phyloP scores from a whole-genome alignment of 2,888 invertebrate species.

The Dioctria rufipes region DNA sequence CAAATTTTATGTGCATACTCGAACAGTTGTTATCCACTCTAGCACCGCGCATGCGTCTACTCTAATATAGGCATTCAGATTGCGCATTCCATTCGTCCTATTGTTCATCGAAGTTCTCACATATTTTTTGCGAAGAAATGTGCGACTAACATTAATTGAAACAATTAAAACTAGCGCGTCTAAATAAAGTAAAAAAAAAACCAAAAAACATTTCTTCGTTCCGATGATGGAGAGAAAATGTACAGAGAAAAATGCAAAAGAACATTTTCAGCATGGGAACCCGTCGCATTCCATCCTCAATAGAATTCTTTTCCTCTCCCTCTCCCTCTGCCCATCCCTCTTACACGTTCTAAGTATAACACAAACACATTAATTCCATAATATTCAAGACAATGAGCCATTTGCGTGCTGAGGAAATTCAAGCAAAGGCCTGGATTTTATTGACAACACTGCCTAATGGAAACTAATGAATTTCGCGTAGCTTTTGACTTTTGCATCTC shows the following conservation, averaged over 20 bases:
- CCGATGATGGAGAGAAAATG: not conserved
- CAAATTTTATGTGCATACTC: slow-evolving; percentile 26
- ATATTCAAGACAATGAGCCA: slow-evolving; percentile 30
- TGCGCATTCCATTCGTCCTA: slow-evolving; percentile 11
- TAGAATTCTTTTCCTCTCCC: slow-evolving; percentile 27
- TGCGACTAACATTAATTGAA: slow-evolving; percentile 42
- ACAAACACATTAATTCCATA: slow-evolving; percentile 26
- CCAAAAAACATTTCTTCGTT: not conserved
- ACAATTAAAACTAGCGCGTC: slow-evolving; percentile 29
- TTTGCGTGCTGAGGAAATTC: slow-evolving; percentile 32
- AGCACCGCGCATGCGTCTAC: not conserved
- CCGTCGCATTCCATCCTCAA: slow-evolving; percentile 8
- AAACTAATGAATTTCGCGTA: slow-evolving; percentile 31
- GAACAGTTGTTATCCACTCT: not conserved
- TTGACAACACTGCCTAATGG: slow-evolving; percentile 39
- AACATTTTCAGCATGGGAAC: slow-evolving; percentile 35
- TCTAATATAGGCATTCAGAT: not conserved
- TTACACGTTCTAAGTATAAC: not conserved
- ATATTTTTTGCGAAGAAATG: slow-evolving; percentile 33
- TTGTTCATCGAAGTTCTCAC: slow-evolving; percentile 26
- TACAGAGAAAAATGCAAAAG: slow-evolving; percentile 3
- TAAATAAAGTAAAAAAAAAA: slow-evolving; percentile 30
- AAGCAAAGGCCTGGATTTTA: slow-evolving; percentile 27
- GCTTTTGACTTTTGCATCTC: slow-evolving; percentile 25
- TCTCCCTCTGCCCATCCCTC: not conserved